Evolutionary conservation across 1,140 invertebrate species (phyloP), one percentile per base, ranked within the genome.

Genomic region (Teleopsis dalmanni): DNA sequence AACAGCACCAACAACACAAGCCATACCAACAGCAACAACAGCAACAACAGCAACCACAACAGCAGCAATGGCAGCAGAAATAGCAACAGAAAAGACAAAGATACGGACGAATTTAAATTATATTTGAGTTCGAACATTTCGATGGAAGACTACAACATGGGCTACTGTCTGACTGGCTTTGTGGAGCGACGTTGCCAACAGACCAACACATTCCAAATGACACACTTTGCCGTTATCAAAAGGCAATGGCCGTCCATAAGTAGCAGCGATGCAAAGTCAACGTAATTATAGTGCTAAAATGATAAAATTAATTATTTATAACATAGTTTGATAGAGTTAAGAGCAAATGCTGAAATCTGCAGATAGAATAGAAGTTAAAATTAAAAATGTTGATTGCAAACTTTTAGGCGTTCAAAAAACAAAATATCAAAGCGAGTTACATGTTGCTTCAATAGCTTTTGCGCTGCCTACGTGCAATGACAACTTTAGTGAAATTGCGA

Each of bases 111-210:
- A 55, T 69, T 69, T 55, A 68, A 69, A 53, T 50, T 69, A 50
- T 69, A 69, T 62, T 57, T 69, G 51, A 69, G 60, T 38, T 69
- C 65, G 48, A 69, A 69, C 55, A 69, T 69, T 45, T 66, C 65
- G 35, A 81, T 81, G 57, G 81, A 85, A 29, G 88, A 91, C 70
- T 88, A 88, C 75, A 88, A 89, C 68, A 87, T 88, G 80, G 87
- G 87, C 26, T 90, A 91, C 72, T 85, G 85, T 58, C 86, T 91
- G 78, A 90, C 87, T 0, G 87, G 88, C 10, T 88, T 84, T 7
- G 72, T 91, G 54, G 87, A 90, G 65, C 77, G 87, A n/a, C 87
- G 87, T 41, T 80, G 79, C 59, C 81, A 82, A 56, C 80, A 83
- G 60, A 81, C 81, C 50, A 85, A 85, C 69, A 78, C 77, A 52